A percentile compares a stretch with the other conserved stretches of the same genome.
Evolutionary conservation across 1,140 invertebrate species (phyloP).

Genomic region (Danaus plexippus): DNA sequence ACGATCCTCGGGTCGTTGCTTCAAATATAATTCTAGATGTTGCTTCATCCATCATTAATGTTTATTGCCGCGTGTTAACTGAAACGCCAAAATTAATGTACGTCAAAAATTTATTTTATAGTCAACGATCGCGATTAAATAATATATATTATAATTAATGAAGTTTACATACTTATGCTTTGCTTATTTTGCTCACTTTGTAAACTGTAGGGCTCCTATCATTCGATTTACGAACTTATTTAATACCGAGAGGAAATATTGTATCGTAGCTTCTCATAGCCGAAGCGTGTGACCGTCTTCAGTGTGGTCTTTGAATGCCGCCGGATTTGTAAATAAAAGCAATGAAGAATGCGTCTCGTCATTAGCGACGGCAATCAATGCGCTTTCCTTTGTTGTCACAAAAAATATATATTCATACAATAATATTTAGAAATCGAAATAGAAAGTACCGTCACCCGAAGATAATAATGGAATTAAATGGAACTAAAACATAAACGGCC

Average conservation of each 20-base stretch:
- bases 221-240: constrained; percentile 1
- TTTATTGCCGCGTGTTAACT: constrained; percentile 31
- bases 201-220: too few species aligned
- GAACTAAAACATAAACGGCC: constrained; percentile 23
- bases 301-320: constrained; percentile 39
- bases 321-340: constrained; percentile 55
- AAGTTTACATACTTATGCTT: constrained; percentile 2
- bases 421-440: constrained; percentile 6
- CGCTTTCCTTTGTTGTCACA: constrained; percentile 26
- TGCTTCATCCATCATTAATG: constrained; percentile 31
- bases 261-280: constrained; percentile 29
- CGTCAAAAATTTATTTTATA: constrained; percentile 14
- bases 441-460: background rate
- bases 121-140: constrained; percentile 11
- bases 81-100: constrained; percentile 27
- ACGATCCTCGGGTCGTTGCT: constrained; percentile 29
- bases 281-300: constrained; percentile 35
- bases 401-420: background rate
- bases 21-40: constrained; percentile 35
- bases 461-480: constrained; percentile 10
- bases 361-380: constrained; percentile 36
- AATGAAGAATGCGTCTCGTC: constrained; percentile 30
- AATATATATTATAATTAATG: constrained; percentile 12
- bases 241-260: constrained; percentile 6
- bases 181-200: too few species aligned